These are phyloP conservation scores for Tachystola acroxantha DNA, from an alignment of 2,888 invertebrate genomes.

Conservation along the genomic window DNA sequence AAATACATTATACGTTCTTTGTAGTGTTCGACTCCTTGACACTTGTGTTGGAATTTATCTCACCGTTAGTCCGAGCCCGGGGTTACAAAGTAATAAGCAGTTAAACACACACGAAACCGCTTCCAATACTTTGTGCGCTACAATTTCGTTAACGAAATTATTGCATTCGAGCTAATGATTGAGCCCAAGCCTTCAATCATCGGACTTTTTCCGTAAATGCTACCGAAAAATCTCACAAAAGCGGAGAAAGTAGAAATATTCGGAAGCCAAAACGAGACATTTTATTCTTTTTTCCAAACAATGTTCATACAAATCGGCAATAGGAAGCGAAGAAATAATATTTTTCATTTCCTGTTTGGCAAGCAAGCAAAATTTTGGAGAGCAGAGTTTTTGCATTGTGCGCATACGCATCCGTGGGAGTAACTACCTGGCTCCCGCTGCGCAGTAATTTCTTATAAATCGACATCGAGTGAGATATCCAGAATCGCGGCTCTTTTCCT, in stretches of 20 bases:
- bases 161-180: slow-evolving; percentile 53
- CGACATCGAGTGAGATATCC: slow-evolving; percentile 75
- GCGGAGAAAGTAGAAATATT: slow-evolving; percentile 35
- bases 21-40: slow-evolving; percentile 29
- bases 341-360: slow-evolving; percentile 72
- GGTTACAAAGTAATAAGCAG: slow-evolving; percentile 61
- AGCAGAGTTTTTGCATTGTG: slow-evolving; percentile 59
- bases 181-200: slow-evolving; percentile 36
- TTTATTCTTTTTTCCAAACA: slow-evolving; percentile 21
- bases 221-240: slow-evolving; percentile 29
- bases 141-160: slow-evolving; percentile 47
- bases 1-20: too few relatives aligned
- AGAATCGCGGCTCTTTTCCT: slow-evolving; percentile 45
- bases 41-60: slow-evolving; percentile 35
- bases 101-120: slow-evolving; percentile 55
- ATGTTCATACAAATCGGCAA: slow-evolving; percentile 34
- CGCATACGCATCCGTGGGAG: slow-evolving; percentile 61
- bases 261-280: slow-evolving; percentile 36
- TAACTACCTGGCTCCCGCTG: slow-evolving; percentile 68
- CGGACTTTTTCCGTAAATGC: slow-evolving; percentile 36
- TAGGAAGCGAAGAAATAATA: slow-evolving; percentile 59
- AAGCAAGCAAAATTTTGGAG: slow-evolving; percentile 47
- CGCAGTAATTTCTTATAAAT: slow-evolving; percentile 72
- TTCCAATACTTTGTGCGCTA: slow-evolving; percentile 58
- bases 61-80: slow-evolving; percentile 53